Evolutionary conservation across 2,888 invertebrate genomes (phyloP).

Genomic region (Mechanitis mazaeus): DNA sequence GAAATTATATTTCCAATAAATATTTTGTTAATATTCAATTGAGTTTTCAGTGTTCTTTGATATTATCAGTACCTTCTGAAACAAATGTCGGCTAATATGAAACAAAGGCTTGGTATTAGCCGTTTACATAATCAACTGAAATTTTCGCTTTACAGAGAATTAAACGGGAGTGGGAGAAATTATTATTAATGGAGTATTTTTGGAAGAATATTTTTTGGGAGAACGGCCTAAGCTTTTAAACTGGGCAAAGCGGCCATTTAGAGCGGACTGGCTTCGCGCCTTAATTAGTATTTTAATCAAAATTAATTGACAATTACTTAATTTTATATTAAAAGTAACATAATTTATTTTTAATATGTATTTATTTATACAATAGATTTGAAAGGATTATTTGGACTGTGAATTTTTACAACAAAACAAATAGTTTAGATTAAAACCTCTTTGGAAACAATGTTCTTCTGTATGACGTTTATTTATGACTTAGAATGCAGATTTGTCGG

Average conservation of each 20-base stretch:
- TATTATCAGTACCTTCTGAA: slow-evolving; percentile 12
- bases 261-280: slow-evolving; percentile 49
- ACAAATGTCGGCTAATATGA: slow-evolving; percentile 28
- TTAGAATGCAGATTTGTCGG: too few relatives aligned
- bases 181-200: slow-evolving; percentile 57
- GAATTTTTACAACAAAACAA: too few relatives aligned
- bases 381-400: too few relatives aligned
- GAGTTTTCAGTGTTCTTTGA: background rate
- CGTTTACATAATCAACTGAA: slow-evolving; percentile 54
- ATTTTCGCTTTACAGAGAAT: slow-evolving; percentile 46
- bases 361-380: too few relatives aligned
- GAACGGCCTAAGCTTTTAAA: slow-evolving; percentile 55
- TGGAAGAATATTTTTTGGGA: slow-evolving; percentile 54
- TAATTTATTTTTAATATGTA: too few relatives aligned
- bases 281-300: slow-evolving; percentile 70
- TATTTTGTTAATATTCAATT: background rate
- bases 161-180: slow-evolving; percentile 36
- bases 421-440: too few relatives aligned
- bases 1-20: background rate
- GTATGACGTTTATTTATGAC: too few relatives aligned
- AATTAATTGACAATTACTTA: slow-evolving; percentile 67
- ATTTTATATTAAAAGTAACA: slow-evolving; percentile 44
- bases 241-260: slow-evolving; percentile 56
- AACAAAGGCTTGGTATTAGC: slow-evolving; percentile 40
- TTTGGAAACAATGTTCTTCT: too few relatives aligned